Evolutionary conservation across 1,140 invertebrate species (phyloP).

Genomic region (Oscheius sp.): DNA sequence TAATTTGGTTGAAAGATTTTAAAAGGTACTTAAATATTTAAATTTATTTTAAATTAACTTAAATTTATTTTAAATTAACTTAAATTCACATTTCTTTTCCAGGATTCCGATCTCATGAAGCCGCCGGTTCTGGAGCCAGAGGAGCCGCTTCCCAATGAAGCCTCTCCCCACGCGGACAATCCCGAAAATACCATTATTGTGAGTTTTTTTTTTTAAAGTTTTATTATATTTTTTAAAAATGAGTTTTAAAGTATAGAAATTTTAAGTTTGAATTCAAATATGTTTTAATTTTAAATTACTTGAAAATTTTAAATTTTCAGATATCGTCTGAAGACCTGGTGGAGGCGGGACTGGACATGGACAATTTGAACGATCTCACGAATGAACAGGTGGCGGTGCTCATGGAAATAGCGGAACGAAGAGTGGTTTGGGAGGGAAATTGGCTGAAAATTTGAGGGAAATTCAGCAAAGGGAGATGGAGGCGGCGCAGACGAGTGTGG

Average conservation of each 20-base stretch:
- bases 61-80: too few relatives aligned
- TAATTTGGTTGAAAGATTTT: too few relatives aligned
- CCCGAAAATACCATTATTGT: background rate
- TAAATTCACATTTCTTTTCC: background rate
- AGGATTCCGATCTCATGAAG: background rate
- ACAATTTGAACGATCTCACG: conserved; percentile 1
- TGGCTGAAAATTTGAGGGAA: too few relatives aligned
- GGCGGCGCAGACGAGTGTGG: too few relatives aligned
- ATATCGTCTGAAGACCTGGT: conserved; percentile 10
- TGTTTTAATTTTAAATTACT: background rate
- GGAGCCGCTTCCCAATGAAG: conserved; percentile 1
- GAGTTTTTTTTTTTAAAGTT: background rate
- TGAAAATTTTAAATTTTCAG: conserved; percentile 10
- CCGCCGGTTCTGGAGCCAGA: background rate
- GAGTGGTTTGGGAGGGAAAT: too few relatives aligned
- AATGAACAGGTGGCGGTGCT: conserved; percentile 5
- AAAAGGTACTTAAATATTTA: too few relatives aligned
- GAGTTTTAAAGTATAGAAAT: too few relatives aligned
- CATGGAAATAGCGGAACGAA: background rate
- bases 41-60: too few relatives aligned
- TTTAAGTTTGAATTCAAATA: too few relatives aligned
- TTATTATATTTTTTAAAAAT: background rate
- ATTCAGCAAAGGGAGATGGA: too few relatives aligned
- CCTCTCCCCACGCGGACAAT: background rate
- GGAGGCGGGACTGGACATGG: conserved; percentile 14